Evolutionary conservation across 2,113 vertebrate species (phyloP).

Genomic region (Neotoma lepida): DNA sequence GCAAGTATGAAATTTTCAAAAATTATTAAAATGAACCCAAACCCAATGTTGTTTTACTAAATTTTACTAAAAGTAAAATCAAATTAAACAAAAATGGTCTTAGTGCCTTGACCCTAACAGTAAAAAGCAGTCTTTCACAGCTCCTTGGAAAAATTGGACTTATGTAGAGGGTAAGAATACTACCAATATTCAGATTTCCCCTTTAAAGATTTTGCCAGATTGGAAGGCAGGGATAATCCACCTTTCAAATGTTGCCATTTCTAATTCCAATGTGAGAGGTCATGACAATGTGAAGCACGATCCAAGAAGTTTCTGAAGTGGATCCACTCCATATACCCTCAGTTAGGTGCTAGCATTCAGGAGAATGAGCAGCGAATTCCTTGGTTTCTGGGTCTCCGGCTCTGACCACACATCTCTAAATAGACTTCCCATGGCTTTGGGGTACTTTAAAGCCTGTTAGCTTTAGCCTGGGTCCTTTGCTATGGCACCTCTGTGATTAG

Average conservation of each 20-base stretch:
- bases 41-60: neutral
- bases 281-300: neutral
- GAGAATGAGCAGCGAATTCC: neutral
- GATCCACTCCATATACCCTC: neutral
- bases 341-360: neutral
- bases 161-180: neutral
- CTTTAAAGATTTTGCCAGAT: neutral
- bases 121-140: neutral
- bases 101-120: neutral
- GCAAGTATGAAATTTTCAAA: neutral
- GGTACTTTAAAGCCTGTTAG: neutral
- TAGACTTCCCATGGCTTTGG: neutral
- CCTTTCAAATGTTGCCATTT: neutral
- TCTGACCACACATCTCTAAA: neutral
- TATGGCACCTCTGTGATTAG: neutral
- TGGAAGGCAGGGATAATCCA: neutral
- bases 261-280: neutral
- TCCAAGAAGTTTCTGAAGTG: neutral
- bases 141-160: neutral
- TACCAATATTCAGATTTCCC: neutral
- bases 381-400: neutral
- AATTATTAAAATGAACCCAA: neutral
- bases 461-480: neutral
- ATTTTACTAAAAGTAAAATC: conserved; percentile 20
- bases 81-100: neutral